phyloP scores from a whole-genome alignment of 2,888 invertebrate species.

The Prenolepis imparis region DNA sequence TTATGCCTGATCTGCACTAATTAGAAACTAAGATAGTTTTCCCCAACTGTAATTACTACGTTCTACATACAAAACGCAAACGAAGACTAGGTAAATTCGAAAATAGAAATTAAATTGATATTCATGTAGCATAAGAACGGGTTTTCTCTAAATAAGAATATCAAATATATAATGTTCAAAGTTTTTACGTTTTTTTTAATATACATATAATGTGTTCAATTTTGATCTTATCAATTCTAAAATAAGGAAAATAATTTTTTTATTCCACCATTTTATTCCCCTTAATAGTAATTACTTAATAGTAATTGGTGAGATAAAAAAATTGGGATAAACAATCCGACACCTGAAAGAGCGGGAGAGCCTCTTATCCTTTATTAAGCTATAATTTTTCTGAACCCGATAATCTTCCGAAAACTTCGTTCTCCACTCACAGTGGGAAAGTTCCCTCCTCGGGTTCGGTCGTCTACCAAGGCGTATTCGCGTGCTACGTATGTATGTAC shows the following conservation, averaged over 20 bases:
- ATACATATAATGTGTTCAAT: neutral
- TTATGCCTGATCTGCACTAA: neutral
- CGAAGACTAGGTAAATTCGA: neutral
- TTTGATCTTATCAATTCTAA: neutral
- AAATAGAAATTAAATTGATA: slow-evolving; percentile 10
- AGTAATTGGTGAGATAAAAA: no score
- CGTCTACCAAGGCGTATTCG: slow-evolving; percentile 44
- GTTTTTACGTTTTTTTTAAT: neutral
- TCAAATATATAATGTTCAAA: neutral
- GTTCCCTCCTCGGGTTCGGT: slow-evolving; percentile 5
- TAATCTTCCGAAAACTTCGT: neutral
- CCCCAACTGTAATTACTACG: neutral
- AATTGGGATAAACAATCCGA: neutral
- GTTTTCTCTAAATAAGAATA: neutral
- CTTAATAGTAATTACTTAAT: no score
- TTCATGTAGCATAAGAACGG: slow-evolving; percentile 3
- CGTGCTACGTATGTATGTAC: slow-evolving; percentile 53
- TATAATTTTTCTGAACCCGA: neutral
- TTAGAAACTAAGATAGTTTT: neutral
- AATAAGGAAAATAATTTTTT: neutral
- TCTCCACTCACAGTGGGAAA: slow-evolving; percentile 13
- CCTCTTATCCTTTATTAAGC: neutral
- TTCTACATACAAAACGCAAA: neutral
- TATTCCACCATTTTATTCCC: no score
- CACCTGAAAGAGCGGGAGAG: neutral